These are phyloP conservation scores for Melospiza melodia DNA, from an alignment of 2,113 vertebrate genomes.

Conservation along the genomic window DNA sequence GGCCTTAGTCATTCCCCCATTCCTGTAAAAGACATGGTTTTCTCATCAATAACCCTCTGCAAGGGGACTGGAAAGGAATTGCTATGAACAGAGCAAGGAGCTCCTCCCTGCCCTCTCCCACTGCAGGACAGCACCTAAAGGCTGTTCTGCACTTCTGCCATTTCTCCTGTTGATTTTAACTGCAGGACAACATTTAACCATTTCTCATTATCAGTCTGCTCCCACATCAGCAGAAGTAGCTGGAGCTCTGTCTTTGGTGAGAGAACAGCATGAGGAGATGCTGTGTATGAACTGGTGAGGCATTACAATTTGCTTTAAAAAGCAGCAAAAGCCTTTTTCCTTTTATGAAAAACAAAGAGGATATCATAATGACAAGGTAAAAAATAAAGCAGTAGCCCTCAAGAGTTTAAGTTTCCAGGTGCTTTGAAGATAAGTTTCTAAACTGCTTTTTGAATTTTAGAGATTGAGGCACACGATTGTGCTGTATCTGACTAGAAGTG, in stretches of 20 bases:
- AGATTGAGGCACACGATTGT: not conserved
- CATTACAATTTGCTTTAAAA: not conserved
- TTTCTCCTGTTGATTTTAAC: not conserved
- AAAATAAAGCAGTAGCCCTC: not conserved
- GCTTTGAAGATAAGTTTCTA: not conserved
- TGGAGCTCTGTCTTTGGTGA: not conserved
- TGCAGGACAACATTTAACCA: not conserved
- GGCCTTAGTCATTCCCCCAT: slow-evolving; percentile 12
- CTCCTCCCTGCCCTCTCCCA: not conserved
- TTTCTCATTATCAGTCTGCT: not conserved
- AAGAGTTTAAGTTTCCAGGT: not conserved
- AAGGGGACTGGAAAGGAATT: not conserved
- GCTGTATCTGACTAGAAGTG: not conserved
- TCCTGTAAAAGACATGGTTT: slow-evolving; percentile 31
- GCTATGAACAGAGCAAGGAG: not conserved
- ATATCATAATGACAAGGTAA: not conserved
- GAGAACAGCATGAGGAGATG: not conserved
- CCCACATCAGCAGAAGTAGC: not conserved
- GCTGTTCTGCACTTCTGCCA: not conserved
- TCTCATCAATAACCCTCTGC: slow-evolving; percentile 41
- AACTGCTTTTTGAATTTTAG: not conserved
- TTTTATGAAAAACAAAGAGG: not conserved
- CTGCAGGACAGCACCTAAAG: not conserved
- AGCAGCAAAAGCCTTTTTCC: not conserved
- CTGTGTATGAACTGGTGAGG: not conserved